phyloP scores from a whole-genome alignment of 1,140 invertebrate species.

The Aphis gossypii region DNA sequence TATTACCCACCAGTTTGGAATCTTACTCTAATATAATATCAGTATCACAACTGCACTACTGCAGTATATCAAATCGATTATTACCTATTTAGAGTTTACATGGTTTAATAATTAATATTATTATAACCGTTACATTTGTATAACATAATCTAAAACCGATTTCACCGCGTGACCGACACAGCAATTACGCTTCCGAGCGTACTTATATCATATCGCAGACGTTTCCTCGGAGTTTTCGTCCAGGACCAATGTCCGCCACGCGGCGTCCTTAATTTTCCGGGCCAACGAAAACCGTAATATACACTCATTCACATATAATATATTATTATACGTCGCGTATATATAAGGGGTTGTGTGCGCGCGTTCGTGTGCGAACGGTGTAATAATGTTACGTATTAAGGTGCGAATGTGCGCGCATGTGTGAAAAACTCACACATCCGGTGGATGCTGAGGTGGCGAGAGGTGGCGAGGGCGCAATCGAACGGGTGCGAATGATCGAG shows the following conservation, averaged over 20 bases:
- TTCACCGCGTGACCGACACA: background rate
- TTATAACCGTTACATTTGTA: no score
- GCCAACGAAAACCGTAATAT: background rate
- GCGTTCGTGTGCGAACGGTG: background rate
- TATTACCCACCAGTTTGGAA: no score
- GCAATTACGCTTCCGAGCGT: background rate
- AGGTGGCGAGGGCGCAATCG: background rate
- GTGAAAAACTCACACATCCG: conserved; percentile 10
- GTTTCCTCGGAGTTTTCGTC: background rate
- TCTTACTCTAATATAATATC: no score
- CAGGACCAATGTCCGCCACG: background rate
- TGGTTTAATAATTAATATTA: no score
- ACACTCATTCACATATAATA: background rate
- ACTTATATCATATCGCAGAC: background rate
- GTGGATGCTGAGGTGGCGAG: background rate
- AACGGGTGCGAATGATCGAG: conserved; percentile 55
- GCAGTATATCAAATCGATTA: no score
- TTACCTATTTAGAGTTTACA: no score
- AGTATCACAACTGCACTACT: no score
- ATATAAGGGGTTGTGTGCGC: background rate
- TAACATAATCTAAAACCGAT: background rate
- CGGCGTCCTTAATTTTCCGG: background rate
- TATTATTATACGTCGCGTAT: background rate
- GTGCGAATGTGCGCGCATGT: background rate
- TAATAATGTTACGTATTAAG: conserved; percentile 9